Evolutionary conservation across 2,797 vertebrate species (phyloP), one percentile per base, ranked within the genome.

Genomic region (Echeneis naucrates): DNA sequence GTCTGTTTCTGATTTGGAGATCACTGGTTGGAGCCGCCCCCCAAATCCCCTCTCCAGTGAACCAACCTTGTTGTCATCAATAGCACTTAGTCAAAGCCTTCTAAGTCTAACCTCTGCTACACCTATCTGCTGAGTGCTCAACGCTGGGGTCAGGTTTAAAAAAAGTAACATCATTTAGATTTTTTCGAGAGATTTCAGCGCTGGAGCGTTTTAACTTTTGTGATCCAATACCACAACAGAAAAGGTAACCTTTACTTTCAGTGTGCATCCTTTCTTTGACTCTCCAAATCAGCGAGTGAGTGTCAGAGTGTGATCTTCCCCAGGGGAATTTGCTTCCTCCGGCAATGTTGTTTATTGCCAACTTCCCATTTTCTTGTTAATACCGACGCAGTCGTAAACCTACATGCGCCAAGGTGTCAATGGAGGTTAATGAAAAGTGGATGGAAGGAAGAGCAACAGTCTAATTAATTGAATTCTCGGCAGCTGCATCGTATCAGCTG

Each of bases 381-480:
- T 93, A 87, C 85, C 58, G 75, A 75, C 54, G 63, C 78, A 52
- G 83, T 88, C 78, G 81, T 89, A 91, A 92, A 93, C 83, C 83
- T 77, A 80, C 48, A 42, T 53, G 63, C 56, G 51, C 61, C 26
- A 70, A 93, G 85, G 90, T 93, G 92, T 93, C 92, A 89, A 84
- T 83, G 56, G 87, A 92, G 92, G 93, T 93, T 94, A 95, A 95
- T 93, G 91, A 94, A 93, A 92, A 92, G 90, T 91, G 88, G 91
- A 93, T 90, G 82, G 88, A 91, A 92, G 83, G 83, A 90, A 91
- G 88, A 86, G 88, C 81, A 87, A 89, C 88, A 83, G 68, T 77
- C 87, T 91, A 92, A 94, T 95, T 94, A 94, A 94, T 92, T 92
- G 90, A 91, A 88, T 92, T 90, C 88, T 90, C 89, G 27, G 79